A percentile compares a stretch with the other conserved stretches of the same genome.
Conservation (phyloP, 2,888 invertebrate species). For the Myathropa florea region DNA sequence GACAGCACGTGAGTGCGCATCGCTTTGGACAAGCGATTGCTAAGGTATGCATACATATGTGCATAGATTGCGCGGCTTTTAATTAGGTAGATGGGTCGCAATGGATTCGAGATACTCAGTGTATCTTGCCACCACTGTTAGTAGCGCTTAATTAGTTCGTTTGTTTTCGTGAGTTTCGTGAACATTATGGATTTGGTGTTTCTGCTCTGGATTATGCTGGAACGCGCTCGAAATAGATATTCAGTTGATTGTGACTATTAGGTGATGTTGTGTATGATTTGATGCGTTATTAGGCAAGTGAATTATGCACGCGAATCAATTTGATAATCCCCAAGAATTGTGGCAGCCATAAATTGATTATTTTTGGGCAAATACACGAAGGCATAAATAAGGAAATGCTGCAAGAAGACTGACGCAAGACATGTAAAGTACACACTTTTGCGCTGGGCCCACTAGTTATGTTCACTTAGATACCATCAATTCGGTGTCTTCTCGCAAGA, state of each 20-base stretch:
- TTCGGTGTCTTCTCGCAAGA: background rate
- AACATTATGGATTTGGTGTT: slow-evolving; percentile 2
- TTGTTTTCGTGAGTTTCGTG: slow-evolving; percentile 24
- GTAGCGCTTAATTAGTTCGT: slow-evolving; percentile 54
- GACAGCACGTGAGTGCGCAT: slow-evolving; percentile 51
- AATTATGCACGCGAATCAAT: slow-evolving; percentile 40
- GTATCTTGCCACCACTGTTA: background rate
- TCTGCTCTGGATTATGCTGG: slow-evolving; percentile 2
- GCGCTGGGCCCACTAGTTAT: background rate
- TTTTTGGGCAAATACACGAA: background rate
- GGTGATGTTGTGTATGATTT: background rate
- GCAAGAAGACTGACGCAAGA: background rate
- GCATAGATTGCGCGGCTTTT: slow-evolving; percentile 28
- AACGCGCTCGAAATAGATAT: slow-evolving; percentile 1
- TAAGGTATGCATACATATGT: background rate
- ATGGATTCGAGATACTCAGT: background rate
- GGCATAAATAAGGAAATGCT: slow-evolving; percentile 41
- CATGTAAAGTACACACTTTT: background rate
- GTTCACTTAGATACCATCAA: too few relatives aligned
- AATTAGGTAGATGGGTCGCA: slow-evolving; percentile 48
- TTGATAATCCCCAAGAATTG: slow-evolving; percentile 32
- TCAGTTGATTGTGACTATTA: slow-evolving; percentile 4
- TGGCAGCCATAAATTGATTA: background rate
- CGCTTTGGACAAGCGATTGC: background rate
- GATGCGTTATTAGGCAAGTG: slow-evolving; percentile 18